A percentile compares a stretch with the other conserved stretches of the same genome.
phyloP scores from a whole-genome alignment of 2,888 invertebrate species.

The Muscina levida region DNA sequence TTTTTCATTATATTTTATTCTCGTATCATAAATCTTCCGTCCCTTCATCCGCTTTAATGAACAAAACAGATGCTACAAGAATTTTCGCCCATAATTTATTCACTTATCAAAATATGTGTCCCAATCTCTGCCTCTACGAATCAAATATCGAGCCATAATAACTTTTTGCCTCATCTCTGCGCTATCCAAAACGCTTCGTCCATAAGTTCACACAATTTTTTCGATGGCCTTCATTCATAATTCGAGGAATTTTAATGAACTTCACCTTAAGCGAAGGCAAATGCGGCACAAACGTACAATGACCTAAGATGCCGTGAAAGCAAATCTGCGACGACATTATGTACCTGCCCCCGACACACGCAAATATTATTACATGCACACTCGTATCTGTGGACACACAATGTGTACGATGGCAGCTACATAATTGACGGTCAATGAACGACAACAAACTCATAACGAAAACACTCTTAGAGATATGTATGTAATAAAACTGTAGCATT shows the following conservation, averaged over 20 bases:
- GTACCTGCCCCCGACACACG: not conserved
- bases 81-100: too few relatives aligned
- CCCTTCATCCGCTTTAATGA: too few relatives aligned
- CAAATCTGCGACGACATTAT: conserved; percentile 8
- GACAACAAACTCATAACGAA: not conserved
- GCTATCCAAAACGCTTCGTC: too few relatives aligned
- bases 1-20: too few relatives aligned
- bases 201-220: not conserved
- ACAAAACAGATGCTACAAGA: too few relatives aligned
- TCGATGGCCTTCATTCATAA: conserved; percentile 40
- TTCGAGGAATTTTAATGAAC: conserved; percentile 50
- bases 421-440: conserved; percentile 4
- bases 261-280: conserved; percentile 40
- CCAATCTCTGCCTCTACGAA: too few relatives aligned
- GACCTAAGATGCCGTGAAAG: not conserved
- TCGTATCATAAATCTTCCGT: too few relatives aligned
- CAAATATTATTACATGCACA: not conserved
- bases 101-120: too few relatives aligned
- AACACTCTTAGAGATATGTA: not conserved
- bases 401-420: conserved; percentile 17
- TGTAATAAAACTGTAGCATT: too few relatives aligned
- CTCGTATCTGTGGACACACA: not conserved
- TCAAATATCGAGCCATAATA: too few relatives aligned
- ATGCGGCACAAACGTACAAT: not conserved
- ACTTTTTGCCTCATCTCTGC: too few relatives aligned